phyloP scores from a whole-genome alignment of 2,797 vertebrate genomes.

The Sebastes oblongus region DNA sequence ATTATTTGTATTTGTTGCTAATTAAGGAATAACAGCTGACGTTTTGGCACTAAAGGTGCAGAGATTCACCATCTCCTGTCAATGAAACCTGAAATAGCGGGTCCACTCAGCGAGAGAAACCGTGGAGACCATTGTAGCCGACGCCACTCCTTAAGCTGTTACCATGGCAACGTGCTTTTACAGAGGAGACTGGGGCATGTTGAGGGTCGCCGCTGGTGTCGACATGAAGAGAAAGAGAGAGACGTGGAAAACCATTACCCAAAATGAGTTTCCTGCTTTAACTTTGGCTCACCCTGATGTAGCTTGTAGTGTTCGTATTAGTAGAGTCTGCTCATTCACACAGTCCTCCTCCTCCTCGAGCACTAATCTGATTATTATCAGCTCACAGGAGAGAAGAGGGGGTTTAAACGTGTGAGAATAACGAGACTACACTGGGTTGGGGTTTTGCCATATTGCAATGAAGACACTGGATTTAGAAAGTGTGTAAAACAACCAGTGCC shows the following conservation, averaged over 20 bases:
- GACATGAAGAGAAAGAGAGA: constrained; percentile 34
- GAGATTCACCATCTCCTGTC: constrained; percentile 10
- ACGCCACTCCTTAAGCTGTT: constrained; percentile 62
- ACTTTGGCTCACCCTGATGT: background rate
- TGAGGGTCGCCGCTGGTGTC: constrained; percentile 30
- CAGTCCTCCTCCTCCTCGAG: constrained; percentile 9
- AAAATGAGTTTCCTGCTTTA: background rate
- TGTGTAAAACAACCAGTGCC: background rate
- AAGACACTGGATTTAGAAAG: background rate
- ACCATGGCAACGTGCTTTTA: constrained; percentile 54
- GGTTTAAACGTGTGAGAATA: constrained; percentile 35
- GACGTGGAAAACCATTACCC: background rate
- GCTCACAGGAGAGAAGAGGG: constrained; percentile 34
- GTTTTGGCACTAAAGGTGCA: constrained; percentile 14
- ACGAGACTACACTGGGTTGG: constrained; percentile 14
- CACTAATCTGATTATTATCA: constrained; percentile 66
- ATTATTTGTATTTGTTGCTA: background rate
- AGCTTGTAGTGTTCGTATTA: background rate
- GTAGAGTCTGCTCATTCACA: constrained; percentile 32
- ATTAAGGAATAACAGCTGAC: constrained; percentile 28
- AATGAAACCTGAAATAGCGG: background rate
- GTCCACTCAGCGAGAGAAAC: background rate
- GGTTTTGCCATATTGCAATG: background rate
- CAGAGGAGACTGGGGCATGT: constrained; percentile 20
- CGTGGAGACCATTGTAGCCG: constrained; percentile 45